Base-by-base conservation (phyloP, 2,888 invertebrate genomes). In the Volucella zonaria region DNA sequence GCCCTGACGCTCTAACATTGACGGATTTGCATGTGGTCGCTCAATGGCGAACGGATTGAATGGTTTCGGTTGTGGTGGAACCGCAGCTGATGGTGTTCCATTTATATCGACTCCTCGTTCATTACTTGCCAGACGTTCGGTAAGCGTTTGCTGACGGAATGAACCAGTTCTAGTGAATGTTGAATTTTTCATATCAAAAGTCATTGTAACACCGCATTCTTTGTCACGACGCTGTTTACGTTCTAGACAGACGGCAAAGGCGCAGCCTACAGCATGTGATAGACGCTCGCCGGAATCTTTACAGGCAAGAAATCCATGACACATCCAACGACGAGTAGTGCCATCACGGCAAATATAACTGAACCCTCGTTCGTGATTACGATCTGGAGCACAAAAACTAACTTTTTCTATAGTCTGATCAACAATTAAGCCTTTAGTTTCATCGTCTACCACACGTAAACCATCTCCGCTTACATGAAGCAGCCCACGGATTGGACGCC, bases 331-430 rank as follows among this genome's bases (percentile, higher is more conserved):
- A 8, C 99, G 94, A 0, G 99, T 99, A 12, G 99, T 98, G 80
- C 99, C 99, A 92, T 99, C 99, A 80, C 99, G 95, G 91, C 99
- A 99, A 87, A 99, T 99, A 93, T 99, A 99, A 87, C 99, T 99
- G 93, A 87, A 99, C 18, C 99, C 99, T 87, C 97, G 95, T 89
- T 99, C 99, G 90, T 99, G 97, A 92, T 98, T 98, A 82, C 99
- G 94, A 92, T 99, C 99, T 1, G 99, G 99, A 8, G 99, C 99
- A 93, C 99, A 99, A 92, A 99, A 99, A n/a, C 99, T 99, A 3
- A 99, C 99, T 92, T 99, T 99, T 92, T 99, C 99, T 86, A 99
- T 99, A 31, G 99, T 99, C 93, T 99, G 99, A 92, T 99, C 99
- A 47, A 99, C 99, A 88, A 99, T 97, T 87, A 99, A 94, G 43